Base-by-base conservation (phyloP, 2,888 invertebrate genomes). In the Camptogramma bilineatum region DNA sequence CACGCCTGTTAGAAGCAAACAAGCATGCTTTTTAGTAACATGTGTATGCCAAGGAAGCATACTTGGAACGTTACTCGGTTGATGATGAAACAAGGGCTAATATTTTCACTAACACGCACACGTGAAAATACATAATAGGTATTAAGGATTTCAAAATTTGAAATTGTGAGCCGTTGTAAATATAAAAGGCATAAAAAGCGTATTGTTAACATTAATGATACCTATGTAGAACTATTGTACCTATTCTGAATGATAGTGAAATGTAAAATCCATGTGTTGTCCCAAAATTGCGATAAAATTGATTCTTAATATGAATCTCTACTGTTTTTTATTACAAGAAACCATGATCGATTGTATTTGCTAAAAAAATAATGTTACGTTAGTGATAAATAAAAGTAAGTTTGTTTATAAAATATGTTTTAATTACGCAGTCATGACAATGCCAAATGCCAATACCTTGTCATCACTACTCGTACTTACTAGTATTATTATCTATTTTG, bases 301-400 rank as follows among this genome's bases (percentile, higher is more conserved):
- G 13, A 39, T 39, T 39, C 34, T 13, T 39, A 39, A 0, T 28
- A 13, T 39, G 13, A 39, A 39, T 39, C 34, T 34, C 34, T 10
- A 0, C 34, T 10, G 13, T 13, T 39, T 39, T 39, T 4, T 39
- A 39, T 13, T 39, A 2, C 10, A 13, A 39, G 34, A 39, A 39
- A 13, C 34, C 34, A 39, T 13, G 4, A 39, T 13, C 13, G 13
- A 13, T 10, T 3, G 34, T 39, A 39, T 39, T 39, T 39, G 34
- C 16, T 42, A 19, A 53, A 16, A n/a, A 3, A 28, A 21, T 21
- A 54, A 10, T 16, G 28, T 42, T 52, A 19, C 18, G 54, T 24
- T 46, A 55, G 9, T 34, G 31, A n/a, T 34, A 19, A 55, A 55
- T 47, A 55, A 55, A 55, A 13, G 2, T 55, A 55, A 28, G 31